Evolutionary conservation across 2,113 vertebrate species (phyloP), one percentile per base, ranked within the genome.

Genomic region (Agapornis roseicollis): DNA sequence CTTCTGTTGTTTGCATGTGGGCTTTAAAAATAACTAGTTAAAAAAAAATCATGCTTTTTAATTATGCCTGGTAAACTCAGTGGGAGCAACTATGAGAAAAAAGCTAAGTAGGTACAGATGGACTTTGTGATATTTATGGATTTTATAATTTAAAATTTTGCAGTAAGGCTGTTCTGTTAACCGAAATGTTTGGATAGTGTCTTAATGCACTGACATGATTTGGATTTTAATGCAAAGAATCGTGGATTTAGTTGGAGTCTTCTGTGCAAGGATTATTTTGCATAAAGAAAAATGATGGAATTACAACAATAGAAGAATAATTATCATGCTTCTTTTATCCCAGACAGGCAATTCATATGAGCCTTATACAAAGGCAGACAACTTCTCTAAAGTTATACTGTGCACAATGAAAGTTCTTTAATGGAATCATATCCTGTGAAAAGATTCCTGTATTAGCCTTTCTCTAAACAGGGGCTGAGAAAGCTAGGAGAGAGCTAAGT

Each of bases 371-470:
- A 82, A 52, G n/a, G 31, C 39, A 64, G 35, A 80, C 35, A 85
- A 50, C n/a, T 82, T 85, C 41, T 19, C 13, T 65, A 8, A 61
- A 81, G n/a, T 84, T 69, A 60, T 6, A 91, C 17, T 58, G 11
- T 50, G 6, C 31, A 29, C 17, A 1, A 66, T 42, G 27, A 60
- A 91, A 89, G 68, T 55, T 90, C 29, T 95, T 90, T 83, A 91
- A 70, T 92, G 85, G 42, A 82, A 73, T 92, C 77, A 64, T 64
- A 89, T 64, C 42, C 76, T 76, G 8, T 88, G 61, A 37, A 87
- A 91, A 81, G 61, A 95, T 89, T 79, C 68, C 46, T 90, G 19
- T 87, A 22, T 95, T 93, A 81, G 39, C 52, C 39, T 95, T 96
- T 90, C 52, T 90, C 55, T 92, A 92, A 93, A 88, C 24, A 93